Base-by-base conservation (phyloP, 2,888 invertebrate genomes). In the Steinernema carpocapsae region DNA sequence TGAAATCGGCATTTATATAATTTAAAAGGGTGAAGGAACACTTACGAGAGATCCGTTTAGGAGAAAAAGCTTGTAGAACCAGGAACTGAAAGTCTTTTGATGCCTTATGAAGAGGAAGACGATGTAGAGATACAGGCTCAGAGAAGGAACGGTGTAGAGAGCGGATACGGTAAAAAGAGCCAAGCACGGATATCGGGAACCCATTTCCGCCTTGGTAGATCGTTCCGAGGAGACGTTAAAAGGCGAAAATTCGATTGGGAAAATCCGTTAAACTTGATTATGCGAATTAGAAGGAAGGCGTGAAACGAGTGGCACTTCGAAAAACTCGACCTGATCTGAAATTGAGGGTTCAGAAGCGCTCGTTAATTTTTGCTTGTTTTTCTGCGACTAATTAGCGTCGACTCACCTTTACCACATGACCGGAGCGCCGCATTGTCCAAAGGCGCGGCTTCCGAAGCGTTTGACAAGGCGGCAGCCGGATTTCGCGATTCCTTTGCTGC, bases 401-500 rank as follows among this genome's bases (percentile, higher is more conserved):
- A 51, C 51, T 51, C 10, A 17, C 51, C 19, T 51, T 19, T 6
- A 56, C 17, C 56, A 56, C 56, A 56, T 3, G 56, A 26, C 43
- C 7, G 14, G 26, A 56, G 26, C 56, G 6, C 12, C 26, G 26
- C 56, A 56, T 6, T 26, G 22, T 6, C 56, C 56, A 17, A 56
- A 56, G 6, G 56, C 56, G n/a, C 56, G 14, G 6, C 56, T 19
- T 14, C 56, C 56, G 26, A 56, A 56, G 56, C 56, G 56, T 26
- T 56, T 56, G 24, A 24, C 56, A 6, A 56, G 26, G 6, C 56
- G 22, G 26, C 56, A 56, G 24, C 56, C 56, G 24, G 56, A 56
- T 12, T 56, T 56, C 56, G 56, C 56, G 24, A 56, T 26, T 1
- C 56, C 56, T 26, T 12, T 12, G 17, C 4, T 14, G 26, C 56